These are phyloP conservation scores for Idaea straminata DNA, from an alignment of 2,888 invertebrate species.

Conservation along the genomic window DNA sequence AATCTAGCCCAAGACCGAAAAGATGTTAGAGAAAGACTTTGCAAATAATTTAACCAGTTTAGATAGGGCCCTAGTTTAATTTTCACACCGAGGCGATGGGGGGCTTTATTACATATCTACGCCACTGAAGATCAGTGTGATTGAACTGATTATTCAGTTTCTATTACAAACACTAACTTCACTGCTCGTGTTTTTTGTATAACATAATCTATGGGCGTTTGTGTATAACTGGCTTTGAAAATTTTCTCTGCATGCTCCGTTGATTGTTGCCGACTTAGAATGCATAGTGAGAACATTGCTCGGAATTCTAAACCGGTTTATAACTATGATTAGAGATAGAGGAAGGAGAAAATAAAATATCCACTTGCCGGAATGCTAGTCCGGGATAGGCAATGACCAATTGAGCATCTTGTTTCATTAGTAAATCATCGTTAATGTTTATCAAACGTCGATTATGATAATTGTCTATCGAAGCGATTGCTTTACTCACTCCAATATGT, in stretches of 20 bases:
- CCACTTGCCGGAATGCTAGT: not conserved
- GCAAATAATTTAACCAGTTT: no score
- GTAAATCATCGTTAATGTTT: not conserved
- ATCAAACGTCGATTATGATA: not conserved
- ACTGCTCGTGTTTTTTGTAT: not conserved
- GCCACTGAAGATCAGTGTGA: not conserved
- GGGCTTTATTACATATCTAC: not conserved
- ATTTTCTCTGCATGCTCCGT: conserved; percentile 15
- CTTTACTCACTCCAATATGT: not conserved
- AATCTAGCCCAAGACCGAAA: no score
- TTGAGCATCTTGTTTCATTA: not conserved
- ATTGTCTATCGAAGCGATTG: not conserved
- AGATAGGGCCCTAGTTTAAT: not conserved
- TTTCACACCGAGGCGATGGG: not conserved
- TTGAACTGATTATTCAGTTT: conserved; percentile 1
- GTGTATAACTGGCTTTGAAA: conserved; percentile 8
- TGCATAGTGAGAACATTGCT: conserved; percentile 5
- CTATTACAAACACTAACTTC: not conserved
- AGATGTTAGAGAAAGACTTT: no score
- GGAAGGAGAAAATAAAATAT: not conserved
- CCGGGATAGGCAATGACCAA: not conserved
- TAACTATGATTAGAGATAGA: not conserved
- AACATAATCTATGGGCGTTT: not conserved
- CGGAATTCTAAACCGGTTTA: conserved; percentile 9
- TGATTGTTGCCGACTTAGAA: conserved; percentile 14